A percentile compares a stretch with the other conserved stretches of the same genome.
phyloP scores from a whole-genome alignment of 2,888 invertebrate genomes.

The Ernsta delagoae region DNA sequence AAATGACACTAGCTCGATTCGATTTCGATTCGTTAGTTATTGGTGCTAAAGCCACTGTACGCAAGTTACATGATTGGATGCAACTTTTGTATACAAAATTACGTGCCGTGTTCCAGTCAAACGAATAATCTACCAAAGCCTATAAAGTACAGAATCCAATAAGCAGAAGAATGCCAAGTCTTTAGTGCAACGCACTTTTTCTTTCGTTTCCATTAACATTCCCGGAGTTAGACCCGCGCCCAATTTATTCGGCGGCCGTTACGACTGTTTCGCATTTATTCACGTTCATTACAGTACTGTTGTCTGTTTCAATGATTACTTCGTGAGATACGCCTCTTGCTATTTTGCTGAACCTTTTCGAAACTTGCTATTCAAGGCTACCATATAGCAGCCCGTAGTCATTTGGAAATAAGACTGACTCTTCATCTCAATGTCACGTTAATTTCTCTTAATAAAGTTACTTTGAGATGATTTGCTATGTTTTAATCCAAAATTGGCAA shows the following conservation, averaged over 20 bases:
- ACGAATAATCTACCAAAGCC: neutral
- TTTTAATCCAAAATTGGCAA: no score
- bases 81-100: neutral
- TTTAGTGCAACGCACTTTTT: slow-evolving; percentile 24
- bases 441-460: no score
- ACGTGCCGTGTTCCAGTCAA: neutral
- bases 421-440: no score
- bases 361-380: no score
- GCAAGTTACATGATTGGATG: neutral
- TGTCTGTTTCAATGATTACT: slow-evolving; percentile 34
- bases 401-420: no score
- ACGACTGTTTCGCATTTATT: slow-evolving; percentile 49
- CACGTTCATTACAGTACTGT: slow-evolving; percentile 30
- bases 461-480: no score
- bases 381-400: no score
- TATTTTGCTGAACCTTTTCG: neutral
- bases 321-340: slow-evolving; percentile 14
- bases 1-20: no score
- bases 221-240: slow-evolving; percentile 59
- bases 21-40: no score
- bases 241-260: slow-evolving; percentile 59
- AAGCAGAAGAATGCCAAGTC: slow-evolving; percentile 25
- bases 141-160: slow-evolving; percentile 24
- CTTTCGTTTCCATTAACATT: slow-evolving; percentile 62
- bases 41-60: no score